phyloP scores from a whole-genome alignment of 2,113 vertebrate genomes.

The Mustelus asterias region DNA sequence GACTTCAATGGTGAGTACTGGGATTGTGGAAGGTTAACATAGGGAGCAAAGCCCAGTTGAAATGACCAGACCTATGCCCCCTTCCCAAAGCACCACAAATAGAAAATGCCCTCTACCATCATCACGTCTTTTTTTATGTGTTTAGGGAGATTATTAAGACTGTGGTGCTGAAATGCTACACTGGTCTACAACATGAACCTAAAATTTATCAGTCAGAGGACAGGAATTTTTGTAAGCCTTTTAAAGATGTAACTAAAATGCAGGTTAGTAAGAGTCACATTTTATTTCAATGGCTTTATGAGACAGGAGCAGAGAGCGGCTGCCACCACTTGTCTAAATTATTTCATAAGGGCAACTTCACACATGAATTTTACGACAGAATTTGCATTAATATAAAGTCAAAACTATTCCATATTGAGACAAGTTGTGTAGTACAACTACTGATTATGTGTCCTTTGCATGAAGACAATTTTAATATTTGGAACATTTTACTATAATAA shows the following conservation, averaged over 20 bases:
- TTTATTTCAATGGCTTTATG: neutral
- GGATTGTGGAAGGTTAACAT: neutral
- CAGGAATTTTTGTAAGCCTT: neutral
- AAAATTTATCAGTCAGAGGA: neutral
- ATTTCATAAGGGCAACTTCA: neutral
- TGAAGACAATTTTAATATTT: neutral
- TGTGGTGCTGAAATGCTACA: neutral
- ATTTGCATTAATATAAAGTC: neutral
- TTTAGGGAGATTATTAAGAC: neutral
- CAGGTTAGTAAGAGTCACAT: neutral
- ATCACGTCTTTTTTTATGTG: neutral
- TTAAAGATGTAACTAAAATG: constrained; percentile 11
- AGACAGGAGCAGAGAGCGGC: neutral
- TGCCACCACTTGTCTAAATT: neutral
- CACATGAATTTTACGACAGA: neutral
- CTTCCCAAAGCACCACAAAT: neutral
- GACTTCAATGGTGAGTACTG: neutral
- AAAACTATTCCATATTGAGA: neutral
- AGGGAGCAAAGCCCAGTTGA: neutral
- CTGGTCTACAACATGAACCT: neutral
- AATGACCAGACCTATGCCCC: neutral
- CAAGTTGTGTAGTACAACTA: neutral
- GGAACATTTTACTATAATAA: neutral
- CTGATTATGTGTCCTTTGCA: neutral
- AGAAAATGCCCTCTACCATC: neutral